Evolutionary conservation across 2,113 vertebrate species (phyloP).

Genomic region (Beaufortia kweichowensis): DNA sequence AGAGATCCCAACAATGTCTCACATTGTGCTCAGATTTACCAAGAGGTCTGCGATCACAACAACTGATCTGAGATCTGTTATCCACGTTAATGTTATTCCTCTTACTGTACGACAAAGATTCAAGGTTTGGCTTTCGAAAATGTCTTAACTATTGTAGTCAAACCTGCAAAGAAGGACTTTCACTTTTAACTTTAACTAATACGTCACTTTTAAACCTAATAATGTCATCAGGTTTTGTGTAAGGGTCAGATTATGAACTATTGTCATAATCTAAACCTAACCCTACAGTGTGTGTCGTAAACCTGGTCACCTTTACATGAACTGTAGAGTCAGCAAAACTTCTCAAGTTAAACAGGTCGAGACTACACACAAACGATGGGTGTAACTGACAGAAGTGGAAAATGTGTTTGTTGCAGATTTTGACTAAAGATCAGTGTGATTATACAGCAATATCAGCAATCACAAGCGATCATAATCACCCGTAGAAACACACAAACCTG

Average conservation of each 20-base stretch:
- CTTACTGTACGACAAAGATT: no score
- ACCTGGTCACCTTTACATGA: constrained; percentile 29
- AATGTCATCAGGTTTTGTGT: background rate
- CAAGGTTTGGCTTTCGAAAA: no score
- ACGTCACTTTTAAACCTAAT: no score
- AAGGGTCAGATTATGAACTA: no score
- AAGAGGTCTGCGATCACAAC: no score
- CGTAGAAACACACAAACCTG: background rate
- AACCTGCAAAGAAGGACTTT: no score
- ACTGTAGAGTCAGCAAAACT: constrained; percentile 38
- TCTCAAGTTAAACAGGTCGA: background rate
- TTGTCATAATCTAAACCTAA: no score
- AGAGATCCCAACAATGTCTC: constrained; percentile 18
- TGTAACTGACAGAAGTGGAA: constrained; percentile 31
- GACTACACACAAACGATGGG: background rate
- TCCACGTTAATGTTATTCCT: no score
- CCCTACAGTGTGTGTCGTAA: constrained; percentile 19
- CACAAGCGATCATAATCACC: constrained; percentile 34
- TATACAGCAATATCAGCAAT: constrained; percentile 12
- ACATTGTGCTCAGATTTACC: no score
- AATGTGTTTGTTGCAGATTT: constrained; percentile 52
- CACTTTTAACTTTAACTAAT: no score
- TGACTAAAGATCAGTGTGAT: constrained; percentile 21
- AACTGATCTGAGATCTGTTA: no score
- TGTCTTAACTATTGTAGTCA: no score